Evolutionary conservation across 1,140 invertebrate genomes (phyloP), one percentile per base, ranked within the genome.

Genomic region (Ctenoplectra terminalis): DNA sequence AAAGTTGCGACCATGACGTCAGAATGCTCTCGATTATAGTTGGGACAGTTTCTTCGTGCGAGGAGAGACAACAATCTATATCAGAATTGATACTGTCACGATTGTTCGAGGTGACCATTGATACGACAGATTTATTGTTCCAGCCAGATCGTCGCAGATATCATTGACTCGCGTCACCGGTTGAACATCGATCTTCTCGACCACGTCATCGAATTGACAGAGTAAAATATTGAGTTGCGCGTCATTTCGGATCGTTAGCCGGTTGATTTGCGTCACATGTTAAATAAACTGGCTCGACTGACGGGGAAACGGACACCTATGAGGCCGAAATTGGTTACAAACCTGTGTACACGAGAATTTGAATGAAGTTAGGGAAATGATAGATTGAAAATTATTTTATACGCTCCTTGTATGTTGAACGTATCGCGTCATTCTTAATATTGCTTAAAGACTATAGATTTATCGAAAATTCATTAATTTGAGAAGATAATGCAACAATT

Each of bases 151-250:
- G 76, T 48, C 17, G 56, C 43, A 61, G 76, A 79, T 79, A 79
- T 79, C 76, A 79, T 79, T 79, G 76, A 69, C 76, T 48, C 43
- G 56, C 34, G 64, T 79, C 67, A 79, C 76, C 31, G 43, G 17
- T 31, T 29, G 76, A 37, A 8, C 54, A 72, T 79, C 31, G 75
- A 70, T 78, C 64, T 70, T 52, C 54, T 70, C 56, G 13, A 26
- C 6, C 40, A n/a, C 69, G 67, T 72, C 76, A 79, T 79, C 76
- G 56, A 61, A 79, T 71, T 61, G 54, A 71, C 76, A 60, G 76
- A 52, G 76, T 71, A 70, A 79, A 79, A 71, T 72, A 79, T 79
- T 40, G 76, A 60, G 66, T 43, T 8, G 34, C 29, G 54, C 56
- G 54, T 61, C 67, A 79, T 71, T 72, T 61, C 46, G 46, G 17